Base-by-base conservation (phyloP, 2,888 invertebrate genomes). In the Crepidodera aurea region DNA sequence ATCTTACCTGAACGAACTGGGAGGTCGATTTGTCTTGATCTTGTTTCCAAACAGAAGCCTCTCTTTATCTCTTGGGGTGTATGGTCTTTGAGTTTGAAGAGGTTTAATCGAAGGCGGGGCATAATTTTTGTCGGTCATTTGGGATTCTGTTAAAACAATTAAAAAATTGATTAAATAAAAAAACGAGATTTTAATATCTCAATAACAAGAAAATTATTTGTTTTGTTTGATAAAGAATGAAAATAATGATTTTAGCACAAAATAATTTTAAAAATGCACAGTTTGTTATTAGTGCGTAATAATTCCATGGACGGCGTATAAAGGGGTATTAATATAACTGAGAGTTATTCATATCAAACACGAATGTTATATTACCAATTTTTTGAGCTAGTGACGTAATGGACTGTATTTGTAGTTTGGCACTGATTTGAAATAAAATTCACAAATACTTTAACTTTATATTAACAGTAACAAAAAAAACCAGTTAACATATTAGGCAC, bases 31-130 rank as follows among this genome's bases (percentile, higher is more conserved):
- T 39, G 83, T 72, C 70, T 75, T 78, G 12, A 81, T 81, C 37
- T 83, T 83, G 68, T 84, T 83, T 19, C 90, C 90, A 81, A 92
- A 94, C 6, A 94, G 83, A 12, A 90, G 88, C 27, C 94, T 84
- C 68, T 91, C 89, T 37, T 91, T 88, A 67, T 93, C 93, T 37
- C 90, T 85, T 6, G 94, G 94, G 8, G 94, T 94, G 78, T 90
- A 93, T 5, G 94, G 94, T n/a, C 94, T 85, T 59, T 90, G 88
- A 48, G 94, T 94, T 75, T 89, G 88, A 64, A 94, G 83, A 42
- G 90, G 85, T 27, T 88, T 81, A 12, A 82, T 78, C 1, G 77
- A 70, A 8, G 78, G 75, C 5, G 75, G 67, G 15, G 75, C 71
- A 65, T 74, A 80, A 16, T 77, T 75, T 63, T 74, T 79, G 54